Percentiles rank a stretch among this genome's conserved stretches.
Evolutionary conservation across 1,140 invertebrate species (phyloP).

Genomic region (Pachypeltis micranthus): DNA sequence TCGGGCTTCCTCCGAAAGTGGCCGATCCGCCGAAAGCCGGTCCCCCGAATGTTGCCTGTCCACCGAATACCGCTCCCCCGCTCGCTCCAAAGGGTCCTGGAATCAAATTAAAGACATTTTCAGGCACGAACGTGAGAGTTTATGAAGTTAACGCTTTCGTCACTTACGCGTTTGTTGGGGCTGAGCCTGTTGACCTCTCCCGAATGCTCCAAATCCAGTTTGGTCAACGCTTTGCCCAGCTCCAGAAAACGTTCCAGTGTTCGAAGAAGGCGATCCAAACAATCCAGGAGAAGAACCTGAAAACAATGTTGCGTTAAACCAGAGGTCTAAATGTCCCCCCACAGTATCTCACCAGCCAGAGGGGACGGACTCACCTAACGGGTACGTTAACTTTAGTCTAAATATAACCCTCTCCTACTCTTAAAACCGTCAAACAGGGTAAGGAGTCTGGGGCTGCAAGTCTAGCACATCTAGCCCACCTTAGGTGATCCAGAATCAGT

Average conservation of each 20-base stretch:
- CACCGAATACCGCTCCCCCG: conserved; percentile 10
- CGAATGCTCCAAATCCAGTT: conserved; percentile 35
- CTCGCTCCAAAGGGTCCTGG: not conserved
- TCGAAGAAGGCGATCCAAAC: conserved; percentile 1
- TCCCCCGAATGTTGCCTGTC: conserved; percentile 35
- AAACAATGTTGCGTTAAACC: not conserved
- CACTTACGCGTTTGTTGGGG: not conserved
- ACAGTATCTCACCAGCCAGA: too few relatives aligned
- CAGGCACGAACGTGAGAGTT: not conserved
- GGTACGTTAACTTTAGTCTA: too few relatives aligned
- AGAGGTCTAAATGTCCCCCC: too few relatives aligned
- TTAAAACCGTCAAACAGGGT: too few relatives aligned
- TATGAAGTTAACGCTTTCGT: not conserved
- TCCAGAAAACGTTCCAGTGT: conserved; percentile 23
- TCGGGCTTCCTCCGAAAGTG: conserved; percentile 34
- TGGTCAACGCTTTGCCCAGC: conserved; percentile 30
- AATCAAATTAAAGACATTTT: not conserved
- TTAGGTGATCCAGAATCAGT: too few relatives aligned
- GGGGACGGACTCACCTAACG: too few relatives aligned
- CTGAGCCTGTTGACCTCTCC: conserved; percentile 25
- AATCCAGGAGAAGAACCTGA: not conserved
- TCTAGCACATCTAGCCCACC: too few relatives aligned
- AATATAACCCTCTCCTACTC: too few relatives aligned
- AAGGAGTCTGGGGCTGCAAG: too few relatives aligned
- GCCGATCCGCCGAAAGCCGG: conserved; percentile 41